Base-by-base conservation (phyloP, 2,113 vertebrate genomes). In the Laticauda laticaudata region DNA sequence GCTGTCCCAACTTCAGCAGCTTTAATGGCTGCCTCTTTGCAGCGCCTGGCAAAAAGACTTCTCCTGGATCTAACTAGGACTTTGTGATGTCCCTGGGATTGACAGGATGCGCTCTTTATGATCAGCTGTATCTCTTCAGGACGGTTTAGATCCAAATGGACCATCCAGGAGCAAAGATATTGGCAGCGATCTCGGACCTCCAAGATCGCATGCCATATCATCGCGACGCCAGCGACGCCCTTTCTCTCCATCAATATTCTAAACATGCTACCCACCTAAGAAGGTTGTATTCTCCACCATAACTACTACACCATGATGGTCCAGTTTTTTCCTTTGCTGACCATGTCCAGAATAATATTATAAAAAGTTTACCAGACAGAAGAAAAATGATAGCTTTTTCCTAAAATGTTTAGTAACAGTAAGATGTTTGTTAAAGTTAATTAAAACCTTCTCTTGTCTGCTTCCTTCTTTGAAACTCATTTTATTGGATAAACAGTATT, bases 321-420 rank as follows among this genome's bases (percentile, higher is more conserved):
- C n/a, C 6, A 20, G 6, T n/a, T 75, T 59, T 75, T 75, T 39
- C n/a, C 3, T 75, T 75, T 15, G 15, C 34, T 75, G 4, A 75
- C 5, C n/a, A 34, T 3, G 5, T 75, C n/a, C 14, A 90, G 5
- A 61, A 48, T 48, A 61, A 89, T 4, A 21, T n/a, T 54, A 90
- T 7, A 10, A 29, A 51, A 90, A 64, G 18, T 14, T 48, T 69
- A 92, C 91, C 94, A 93, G 43, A 93, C 0, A 1, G 64, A 90
- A 89, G 95, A 94, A 95, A 95, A 96, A 96, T 15, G 11, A 45
- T 11, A 23, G 5, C 23, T 26, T 92, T 95, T 89, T 91, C 91
- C 93, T 53, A 90, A 94, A 92, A 88, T 51, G 55, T 86, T 91
- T 94, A 88, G 95, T 95, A 94, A 96, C 94, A 94, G 96, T 11